These are phyloP conservation scores for Streptopelia turtur DNA, from an alignment of 2,797 vertebrate genomes.

Conservation along the genomic window DNA sequence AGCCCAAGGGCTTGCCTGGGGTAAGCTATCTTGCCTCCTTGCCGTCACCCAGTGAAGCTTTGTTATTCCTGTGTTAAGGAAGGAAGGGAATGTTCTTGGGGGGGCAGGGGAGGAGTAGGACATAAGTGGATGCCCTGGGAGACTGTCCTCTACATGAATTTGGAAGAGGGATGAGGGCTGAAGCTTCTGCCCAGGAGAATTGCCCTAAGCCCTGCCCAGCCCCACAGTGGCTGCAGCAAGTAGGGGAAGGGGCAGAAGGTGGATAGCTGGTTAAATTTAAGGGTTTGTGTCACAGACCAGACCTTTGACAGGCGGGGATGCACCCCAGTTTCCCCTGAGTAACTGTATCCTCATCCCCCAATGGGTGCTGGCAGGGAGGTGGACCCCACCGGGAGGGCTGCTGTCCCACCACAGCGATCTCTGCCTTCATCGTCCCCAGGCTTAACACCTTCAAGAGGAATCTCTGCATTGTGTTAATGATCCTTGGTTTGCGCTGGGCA, in stretches of 20 bases:
- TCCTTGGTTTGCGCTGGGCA: neutral
- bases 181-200: neutral
- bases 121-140: neutral
- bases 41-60: neutral
- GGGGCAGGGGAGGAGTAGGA: neutral
- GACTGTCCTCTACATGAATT: accelerated
- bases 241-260: neutral
- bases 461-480: neutral
- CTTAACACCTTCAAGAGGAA: neutral
- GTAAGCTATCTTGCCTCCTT: neutral
- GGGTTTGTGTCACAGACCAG: neutral
- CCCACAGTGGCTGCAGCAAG: neutral
- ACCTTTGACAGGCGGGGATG: neutral
- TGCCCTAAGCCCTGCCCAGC: neutral
- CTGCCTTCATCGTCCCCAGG: neutral
- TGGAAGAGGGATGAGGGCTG: neutral
- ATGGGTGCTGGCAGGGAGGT: neutral
- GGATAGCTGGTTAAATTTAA: neutral
- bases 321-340: neutral
- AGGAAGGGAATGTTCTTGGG: neutral
- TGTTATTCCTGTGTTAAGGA: neutral
- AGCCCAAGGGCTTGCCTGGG: neutral
- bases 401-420: neutral
- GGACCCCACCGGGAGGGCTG: neutral
- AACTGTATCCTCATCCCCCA: accelerated